phyloP scores from a whole-genome alignment of 1,140 invertebrate genomes.

The Cecropterus lyciades region DNA sequence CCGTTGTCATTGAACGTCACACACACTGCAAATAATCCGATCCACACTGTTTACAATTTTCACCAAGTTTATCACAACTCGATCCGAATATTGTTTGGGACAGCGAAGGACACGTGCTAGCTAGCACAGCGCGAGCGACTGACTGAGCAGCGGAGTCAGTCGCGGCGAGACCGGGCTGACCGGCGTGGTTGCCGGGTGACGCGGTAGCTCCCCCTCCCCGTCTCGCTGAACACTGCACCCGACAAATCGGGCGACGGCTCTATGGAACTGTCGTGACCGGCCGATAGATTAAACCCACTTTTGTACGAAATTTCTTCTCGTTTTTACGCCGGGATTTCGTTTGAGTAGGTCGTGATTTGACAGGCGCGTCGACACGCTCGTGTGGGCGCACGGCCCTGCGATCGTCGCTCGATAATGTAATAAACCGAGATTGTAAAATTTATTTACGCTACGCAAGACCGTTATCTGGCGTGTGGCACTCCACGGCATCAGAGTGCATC shows the following conservation, averaged over 20 bases:
- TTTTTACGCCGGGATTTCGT: conserved; percentile 60
- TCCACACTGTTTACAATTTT: conserved; percentile 56
- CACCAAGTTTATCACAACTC: conserved; percentile 69
- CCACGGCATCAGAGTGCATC: conserved; percentile 49
- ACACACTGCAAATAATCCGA: conserved; percentile 70
- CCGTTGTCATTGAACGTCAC: conserved; percentile 65
- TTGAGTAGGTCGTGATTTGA: conserved; percentile 62
- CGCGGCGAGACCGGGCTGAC: conserved; percentile 46
- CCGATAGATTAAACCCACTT: conserved; percentile 62
- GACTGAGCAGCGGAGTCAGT: conserved; percentile 49
- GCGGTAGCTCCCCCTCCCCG: conserved; percentile 59
- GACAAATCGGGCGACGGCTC: conserved; percentile 65
- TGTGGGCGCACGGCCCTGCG: conserved; percentile 53
- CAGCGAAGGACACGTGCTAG: conserved; percentile 43
- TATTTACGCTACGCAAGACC: conserved; percentile 63
- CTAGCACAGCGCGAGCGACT: conserved; percentile 45
- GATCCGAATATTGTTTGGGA: conserved; percentile 41
- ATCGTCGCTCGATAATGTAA: conserved; percentile 59
- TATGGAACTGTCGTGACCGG: conserved; percentile 63
- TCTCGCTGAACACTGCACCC: conserved; percentile 56
- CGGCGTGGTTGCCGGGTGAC: conserved; percentile 62
- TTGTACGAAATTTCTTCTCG: conserved; percentile 69
- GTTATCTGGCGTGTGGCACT: conserved; percentile 65
- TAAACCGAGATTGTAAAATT: conserved; percentile 64
- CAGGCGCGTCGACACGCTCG: conserved; percentile 50